A percentile compares a stretch with the other conserved stretches of the same genome.
Conservation (phyloP, 2,797 vertebrate genomes). For the Sparus aurata region DNA sequence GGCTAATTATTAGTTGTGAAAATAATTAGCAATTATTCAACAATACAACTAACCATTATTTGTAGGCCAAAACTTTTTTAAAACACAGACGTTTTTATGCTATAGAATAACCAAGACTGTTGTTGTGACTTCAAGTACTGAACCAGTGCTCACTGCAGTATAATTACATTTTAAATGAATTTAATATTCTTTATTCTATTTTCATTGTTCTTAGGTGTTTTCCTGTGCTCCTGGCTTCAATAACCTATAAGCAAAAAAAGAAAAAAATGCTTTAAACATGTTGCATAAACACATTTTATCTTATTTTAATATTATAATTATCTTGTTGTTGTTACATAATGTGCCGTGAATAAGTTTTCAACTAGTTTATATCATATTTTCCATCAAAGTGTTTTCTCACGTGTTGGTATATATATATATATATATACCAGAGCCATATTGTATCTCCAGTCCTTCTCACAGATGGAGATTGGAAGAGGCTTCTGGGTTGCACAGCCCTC, state of each 20-base stretch:
- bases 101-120: constrained; percentile 1
- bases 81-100: not conserved
- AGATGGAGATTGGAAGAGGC: constrained; percentile 79
- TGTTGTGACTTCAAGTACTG: constrained; percentile 12
- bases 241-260: not conserved
- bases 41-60: too few species aligned
- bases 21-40: too few species aligned
- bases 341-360: not conserved
- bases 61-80: too few species aligned
- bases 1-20: too few species aligned
- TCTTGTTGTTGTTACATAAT: not conserved
- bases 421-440: constrained; percentile 63
- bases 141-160: not conserved
- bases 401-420: constrained; percentile 28
- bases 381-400: not conserved
- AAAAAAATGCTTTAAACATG: not conserved
- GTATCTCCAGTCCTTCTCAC: constrained; percentile 70
- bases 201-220: not conserved
- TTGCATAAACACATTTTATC: not conserved
- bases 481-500: constrained; percentile 76
- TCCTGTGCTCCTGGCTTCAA: not conserved
- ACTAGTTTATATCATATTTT: not conserved
- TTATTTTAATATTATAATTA: too few species aligned
- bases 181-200: not conserved
- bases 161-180: not conserved